These are phyloP conservation scores for Tetraodon nigroviridis DNA, from an alignment of 2,113 vertebrate species.

Conservation along the genomic window DNA sequence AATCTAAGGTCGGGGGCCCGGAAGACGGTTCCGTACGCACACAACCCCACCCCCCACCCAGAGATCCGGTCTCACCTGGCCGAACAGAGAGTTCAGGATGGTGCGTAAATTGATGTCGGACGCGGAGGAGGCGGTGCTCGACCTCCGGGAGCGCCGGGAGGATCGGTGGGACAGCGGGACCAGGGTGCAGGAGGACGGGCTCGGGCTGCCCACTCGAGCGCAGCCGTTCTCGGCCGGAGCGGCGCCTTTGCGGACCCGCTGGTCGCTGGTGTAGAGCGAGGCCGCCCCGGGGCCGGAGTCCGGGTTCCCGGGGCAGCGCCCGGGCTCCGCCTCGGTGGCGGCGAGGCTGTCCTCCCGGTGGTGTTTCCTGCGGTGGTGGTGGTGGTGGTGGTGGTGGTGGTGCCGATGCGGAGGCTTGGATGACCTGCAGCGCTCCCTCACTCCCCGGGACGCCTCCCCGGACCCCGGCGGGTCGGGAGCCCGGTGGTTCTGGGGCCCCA, in stretches of 20 bases:
- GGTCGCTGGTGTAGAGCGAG: constrained; percentile 67
- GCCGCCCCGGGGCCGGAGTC: constrained; percentile 59
- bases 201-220: constrained; percentile 53
- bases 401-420: constrained; percentile 67
- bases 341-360: constrained; percentile 45
- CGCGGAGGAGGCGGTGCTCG: constrained; percentile 73
- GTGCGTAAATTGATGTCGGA: constrained; percentile 83
- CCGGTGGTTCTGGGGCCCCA: constrained; percentile 34
- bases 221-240: constrained; percentile 24
- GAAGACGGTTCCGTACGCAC: no score
- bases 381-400: constrained; percentile 14
- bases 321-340: neutral
- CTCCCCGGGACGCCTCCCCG: constrained; percentile 47
- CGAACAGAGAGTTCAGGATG: constrained; percentile 90
- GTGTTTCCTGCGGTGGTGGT: constrained; percentile 67
- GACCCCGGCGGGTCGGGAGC: constrained; percentile 37
- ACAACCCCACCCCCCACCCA: neutral
- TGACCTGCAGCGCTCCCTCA: constrained; percentile 62
- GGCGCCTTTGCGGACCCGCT: constrained; percentile 49
- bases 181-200: constrained; percentile 69
- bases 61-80: constrained; percentile 84
- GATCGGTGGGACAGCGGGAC: constrained; percentile 73
- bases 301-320: constrained; percentile 48
- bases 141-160: constrained; percentile 72
- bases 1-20: no score